Percentiles rank a stretch among this genome's conserved stretches.
phyloP scores from a whole-genome alignment of 2,113 vertebrate genomes.

The Spea bombifrons region DNA sequence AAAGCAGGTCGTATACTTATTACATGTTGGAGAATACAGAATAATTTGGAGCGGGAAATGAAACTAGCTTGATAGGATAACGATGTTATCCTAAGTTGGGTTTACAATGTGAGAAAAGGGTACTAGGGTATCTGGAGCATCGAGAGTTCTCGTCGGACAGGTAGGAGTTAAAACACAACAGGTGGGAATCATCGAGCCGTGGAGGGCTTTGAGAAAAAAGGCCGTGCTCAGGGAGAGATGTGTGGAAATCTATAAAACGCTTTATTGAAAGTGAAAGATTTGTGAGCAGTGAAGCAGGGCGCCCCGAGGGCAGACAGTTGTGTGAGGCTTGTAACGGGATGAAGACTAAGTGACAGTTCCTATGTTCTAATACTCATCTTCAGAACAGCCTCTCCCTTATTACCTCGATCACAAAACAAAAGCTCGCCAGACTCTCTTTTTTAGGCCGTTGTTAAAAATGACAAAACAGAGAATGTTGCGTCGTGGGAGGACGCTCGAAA shows the following conservation, averaged over 20 bases:
- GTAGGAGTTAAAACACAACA: slow-evolving; percentile 23
- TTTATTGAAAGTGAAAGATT: slow-evolving; percentile 46
- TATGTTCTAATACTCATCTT: slow-evolving; percentile 27
- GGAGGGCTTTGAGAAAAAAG: background rate
- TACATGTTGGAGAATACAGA: no score
- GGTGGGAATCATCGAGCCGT: background rate
- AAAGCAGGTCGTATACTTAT: no score
- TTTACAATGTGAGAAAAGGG: no score
- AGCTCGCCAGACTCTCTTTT: slow-evolving; percentile 9
- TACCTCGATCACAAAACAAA: slow-evolving; percentile 17
- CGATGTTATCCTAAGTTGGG: no score
- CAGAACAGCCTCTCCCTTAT: slow-evolving; percentile 7
- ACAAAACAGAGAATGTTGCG: background rate
- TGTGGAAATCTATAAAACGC: slow-evolving; percentile 21
- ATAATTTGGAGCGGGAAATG: no score
- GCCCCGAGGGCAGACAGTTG: slow-evolving; percentile 33
- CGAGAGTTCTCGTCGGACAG: no score
- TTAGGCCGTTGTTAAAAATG: background rate
- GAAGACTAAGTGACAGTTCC: slow-evolving; percentile 41
- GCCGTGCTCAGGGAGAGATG: slow-evolving; percentile 4
- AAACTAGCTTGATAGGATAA: no score
- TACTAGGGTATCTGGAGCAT: no score
- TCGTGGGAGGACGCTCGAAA: background rate
- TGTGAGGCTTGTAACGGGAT: slow-evolving; percentile 34
- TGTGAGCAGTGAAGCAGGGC: slow-evolving; percentile 37